Evolutionary conservation across 2,888 invertebrate species (phyloP), one percentile per base, ranked within the genome.

Genomic region (Cosmia pyralina): DNA sequence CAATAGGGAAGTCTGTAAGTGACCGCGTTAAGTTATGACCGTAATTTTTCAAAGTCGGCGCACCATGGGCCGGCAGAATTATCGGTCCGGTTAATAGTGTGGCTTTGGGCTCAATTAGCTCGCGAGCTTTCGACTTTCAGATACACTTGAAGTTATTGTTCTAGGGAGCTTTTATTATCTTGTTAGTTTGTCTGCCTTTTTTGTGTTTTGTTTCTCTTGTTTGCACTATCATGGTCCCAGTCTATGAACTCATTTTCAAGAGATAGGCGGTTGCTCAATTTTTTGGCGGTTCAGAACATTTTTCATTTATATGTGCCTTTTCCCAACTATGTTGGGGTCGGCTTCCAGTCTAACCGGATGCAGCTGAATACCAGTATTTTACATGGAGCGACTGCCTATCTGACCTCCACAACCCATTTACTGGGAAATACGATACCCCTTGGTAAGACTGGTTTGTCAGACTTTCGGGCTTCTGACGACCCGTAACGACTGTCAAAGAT

Each of bases 1-100:
- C 95, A 95, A 95, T 95, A 94, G 94, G 94, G 94, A 95, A 95
- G 95, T 94, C 89, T 94, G 92, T 95, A 94, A 95, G 94, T 94
- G 94, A 95, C 94, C 93, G 94, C 89, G 91, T 92, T 93, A 94
- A 95, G 92, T 95, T 95, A 95, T 96, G 90, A 93, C 92, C 81
- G 93, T 87, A 85, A 94, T 95, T 95, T 95, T 95, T 96, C 95
- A 95, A 92, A 95, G 94, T 94, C 84, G 81, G 89, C 89, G 87
- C 85, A 87, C 89, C 87, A 88, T 88, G 88, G 89, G 88, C 87
- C 87, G 72, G 88, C 77, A 83, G 90, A 88, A 91, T 92, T 93
- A 94, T 94, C 92, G 91, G 86, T 75, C 79, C 87, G 86, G 90
- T 92, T 95, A 95, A 95, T 95, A 92, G 92, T 90, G 85, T 88